These are phyloP conservation scores for Syrmaticus mikado DNA, from an alignment of 2,113 vertebrate species.

Conservation along the genomic window DNA sequence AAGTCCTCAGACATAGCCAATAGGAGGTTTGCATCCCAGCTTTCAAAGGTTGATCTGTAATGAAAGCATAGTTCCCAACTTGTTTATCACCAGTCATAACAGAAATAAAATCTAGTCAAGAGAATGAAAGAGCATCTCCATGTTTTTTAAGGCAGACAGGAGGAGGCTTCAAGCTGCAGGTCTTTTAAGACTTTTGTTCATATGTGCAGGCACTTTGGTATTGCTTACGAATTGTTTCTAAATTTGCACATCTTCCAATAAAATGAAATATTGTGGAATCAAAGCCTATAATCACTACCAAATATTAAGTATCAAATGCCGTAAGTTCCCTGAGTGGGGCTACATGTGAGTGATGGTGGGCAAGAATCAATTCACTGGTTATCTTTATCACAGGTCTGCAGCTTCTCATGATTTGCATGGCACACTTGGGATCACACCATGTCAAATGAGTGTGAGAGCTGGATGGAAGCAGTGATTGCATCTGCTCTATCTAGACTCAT, in stretches of 20 bases:
- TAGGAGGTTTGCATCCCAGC: neutral
- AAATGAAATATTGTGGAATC: neutral
- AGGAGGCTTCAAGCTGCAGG: neutral
- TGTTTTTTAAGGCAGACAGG: neutral
- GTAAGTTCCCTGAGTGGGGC: neutral
- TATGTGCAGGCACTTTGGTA: neutral
- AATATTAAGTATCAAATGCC: neutral
- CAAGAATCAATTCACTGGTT: rapidly evolving
- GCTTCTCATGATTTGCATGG: neutral
- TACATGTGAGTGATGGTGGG: neutral
- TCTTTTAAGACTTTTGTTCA: neutral
- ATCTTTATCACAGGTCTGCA: neutral
- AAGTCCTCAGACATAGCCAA: neutral
- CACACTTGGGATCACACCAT: neutral
- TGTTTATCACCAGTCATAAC: rapidly evolving
- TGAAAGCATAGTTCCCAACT: rapidly evolving
- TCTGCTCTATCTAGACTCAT: neutral
- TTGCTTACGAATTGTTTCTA: neutral
- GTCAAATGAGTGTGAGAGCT: neutral
- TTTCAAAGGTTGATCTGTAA: neutral
- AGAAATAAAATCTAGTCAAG: neutral
- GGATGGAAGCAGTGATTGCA: neutral
- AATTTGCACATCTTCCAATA: neutral
- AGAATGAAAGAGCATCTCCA: neutral
- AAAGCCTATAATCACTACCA: neutral